Percentiles rank a stretch among this genome's conserved stretches.
phyloP scores from a whole-genome alignment of 2,797 vertebrate species.

The Argyrosomus regius region DNA sequence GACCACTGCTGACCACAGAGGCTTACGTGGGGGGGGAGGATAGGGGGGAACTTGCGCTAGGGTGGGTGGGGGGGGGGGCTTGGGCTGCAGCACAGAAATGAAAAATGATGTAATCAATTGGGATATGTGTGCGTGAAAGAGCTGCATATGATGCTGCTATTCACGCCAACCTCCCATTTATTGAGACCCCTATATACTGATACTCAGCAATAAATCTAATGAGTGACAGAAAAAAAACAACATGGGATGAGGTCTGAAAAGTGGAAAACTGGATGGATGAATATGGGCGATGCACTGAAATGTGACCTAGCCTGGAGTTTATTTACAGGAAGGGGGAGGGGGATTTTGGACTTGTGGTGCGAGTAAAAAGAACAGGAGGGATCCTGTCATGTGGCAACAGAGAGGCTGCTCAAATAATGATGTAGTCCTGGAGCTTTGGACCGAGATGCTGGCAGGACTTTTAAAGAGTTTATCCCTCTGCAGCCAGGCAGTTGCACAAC shows the following conservation, averaged over 20 bases:
- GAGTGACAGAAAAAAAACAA: neutral
- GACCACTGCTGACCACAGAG: conserved; percentile 58
- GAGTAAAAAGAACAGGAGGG: conserved; percentile 18
- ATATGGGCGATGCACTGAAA: conserved; percentile 28
- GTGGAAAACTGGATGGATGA: conserved; percentile 39
- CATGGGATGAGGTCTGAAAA: conserved; percentile 27
- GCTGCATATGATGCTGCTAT: conserved; percentile 16
- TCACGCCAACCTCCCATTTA: conserved; percentile 24
- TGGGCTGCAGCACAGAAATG: conserved; percentile 47
- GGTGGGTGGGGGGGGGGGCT: conserved; percentile 43
- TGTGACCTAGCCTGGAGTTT: conserved; percentile 32
- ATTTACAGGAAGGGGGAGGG: neutral
- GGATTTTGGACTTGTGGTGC: conserved; percentile 11
- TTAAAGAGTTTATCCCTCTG: conserved; percentile 38
- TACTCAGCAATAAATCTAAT: conserved; percentile 8
- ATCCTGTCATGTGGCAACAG: conserved; percentile 48
- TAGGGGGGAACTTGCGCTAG: conserved; percentile 18
- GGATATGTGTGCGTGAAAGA: conserved; percentile 25
- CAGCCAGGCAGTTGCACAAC: conserved; percentile 27
- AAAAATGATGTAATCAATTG: conserved; percentile 68
- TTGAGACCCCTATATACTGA: neutral
- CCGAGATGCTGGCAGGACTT: conserved; percentile 41
- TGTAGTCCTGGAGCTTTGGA: conserved; percentile 37
- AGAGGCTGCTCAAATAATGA: conserved; percentile 53
- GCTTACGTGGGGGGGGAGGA: conserved; percentile 27